Evolutionary conservation across 2,113 vertebrate genomes (phyloP).

Genomic region (Orthonyx spaldingii): DNA sequence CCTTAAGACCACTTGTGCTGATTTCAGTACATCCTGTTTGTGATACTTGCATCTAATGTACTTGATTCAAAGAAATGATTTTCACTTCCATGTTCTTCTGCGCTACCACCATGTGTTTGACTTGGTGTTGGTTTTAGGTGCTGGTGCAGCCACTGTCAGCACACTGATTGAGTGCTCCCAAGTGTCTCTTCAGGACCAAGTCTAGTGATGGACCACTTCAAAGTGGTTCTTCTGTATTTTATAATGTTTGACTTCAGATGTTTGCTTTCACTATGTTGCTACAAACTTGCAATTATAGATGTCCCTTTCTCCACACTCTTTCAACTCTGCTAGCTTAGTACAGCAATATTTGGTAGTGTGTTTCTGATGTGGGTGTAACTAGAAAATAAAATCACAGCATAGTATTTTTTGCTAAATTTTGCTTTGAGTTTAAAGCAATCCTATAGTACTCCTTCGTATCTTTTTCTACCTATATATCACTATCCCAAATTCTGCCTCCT

Average conservation of each 20-base stretch:
- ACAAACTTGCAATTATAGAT: background rate
- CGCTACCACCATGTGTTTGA: background rate
- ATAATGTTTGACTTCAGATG: background rate
- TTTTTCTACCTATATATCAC: background rate
- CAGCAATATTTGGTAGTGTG: background rate
- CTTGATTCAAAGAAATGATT: background rate
- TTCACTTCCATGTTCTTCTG: background rate
- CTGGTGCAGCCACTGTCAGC: fast-evolving
- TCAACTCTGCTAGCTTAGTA: background rate
- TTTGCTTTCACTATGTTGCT: background rate
- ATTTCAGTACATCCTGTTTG: background rate
- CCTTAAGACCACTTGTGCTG: background rate
- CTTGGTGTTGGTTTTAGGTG: background rate
- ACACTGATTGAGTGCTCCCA: background rate
- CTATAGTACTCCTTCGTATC: background rate
- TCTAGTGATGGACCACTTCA: background rate
- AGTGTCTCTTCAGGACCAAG: background rate
- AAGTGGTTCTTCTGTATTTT: background rate
- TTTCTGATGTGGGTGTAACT: background rate
- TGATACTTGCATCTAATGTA: background rate
- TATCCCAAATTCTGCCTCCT: background rate
- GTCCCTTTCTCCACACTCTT: background rate
- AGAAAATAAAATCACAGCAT: background rate
- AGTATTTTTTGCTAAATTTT: background rate
- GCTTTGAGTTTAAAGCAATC: background rate